Percentiles rank a stretch among this genome's conserved stretches.
phyloP scores from a whole-genome alignment of 2,113 vertebrate genomes.

The Acrocephalus arundinaceus region DNA sequence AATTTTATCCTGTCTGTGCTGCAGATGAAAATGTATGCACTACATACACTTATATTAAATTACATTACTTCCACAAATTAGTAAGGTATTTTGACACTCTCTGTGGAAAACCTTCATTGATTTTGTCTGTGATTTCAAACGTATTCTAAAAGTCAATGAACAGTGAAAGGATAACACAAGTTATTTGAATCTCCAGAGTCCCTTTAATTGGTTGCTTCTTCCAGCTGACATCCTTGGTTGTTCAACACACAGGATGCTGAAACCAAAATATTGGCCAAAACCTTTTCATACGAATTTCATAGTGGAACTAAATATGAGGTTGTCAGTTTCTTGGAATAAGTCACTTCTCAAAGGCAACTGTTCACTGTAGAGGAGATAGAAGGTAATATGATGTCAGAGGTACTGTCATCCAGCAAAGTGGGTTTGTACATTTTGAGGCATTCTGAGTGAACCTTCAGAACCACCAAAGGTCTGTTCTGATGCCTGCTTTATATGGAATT shows the following conservation, averaged over 20 bases:
- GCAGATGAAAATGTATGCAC: not conserved
- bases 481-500: not conserved
- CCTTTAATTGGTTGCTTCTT: not conserved
- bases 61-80: not conserved
- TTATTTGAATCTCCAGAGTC: not conserved
- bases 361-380: not conserved
- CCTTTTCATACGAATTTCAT: not conserved
- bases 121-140: not conserved
- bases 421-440: not conserved
- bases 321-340: not conserved
- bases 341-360: not conserved
- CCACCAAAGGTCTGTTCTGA: not conserved
- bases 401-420: not conserved
- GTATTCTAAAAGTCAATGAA: not conserved
- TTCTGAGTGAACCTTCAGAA: not conserved
- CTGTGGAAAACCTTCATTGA: not conserved
- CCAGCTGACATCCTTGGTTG: fast-evolving
- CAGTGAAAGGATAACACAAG: not conserved
- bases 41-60: not conserved
- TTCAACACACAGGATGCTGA: not conserved
- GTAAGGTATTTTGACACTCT: not conserved
- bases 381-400: not conserved
- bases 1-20: not conserved
- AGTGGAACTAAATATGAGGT: not conserved
- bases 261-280: not conserved